Evolutionary conservation across 2,888 invertebrate genomes (phyloP).

Genomic region (Bruchidius siliquastri): DNA sequence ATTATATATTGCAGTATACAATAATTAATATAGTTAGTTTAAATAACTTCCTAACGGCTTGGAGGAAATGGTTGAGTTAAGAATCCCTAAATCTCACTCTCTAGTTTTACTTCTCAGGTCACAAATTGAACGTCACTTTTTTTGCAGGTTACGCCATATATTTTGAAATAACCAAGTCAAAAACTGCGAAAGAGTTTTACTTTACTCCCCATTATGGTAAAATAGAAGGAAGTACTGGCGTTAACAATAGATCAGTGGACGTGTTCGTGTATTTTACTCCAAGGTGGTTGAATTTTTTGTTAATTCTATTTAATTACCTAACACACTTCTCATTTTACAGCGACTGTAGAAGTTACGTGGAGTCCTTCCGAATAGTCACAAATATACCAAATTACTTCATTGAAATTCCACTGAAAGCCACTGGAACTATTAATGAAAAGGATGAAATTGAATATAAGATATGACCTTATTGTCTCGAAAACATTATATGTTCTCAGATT

Average conservation of each 20-base stretch:
- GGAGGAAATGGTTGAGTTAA: no score
- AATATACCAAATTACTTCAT: constrained; percentile 32
- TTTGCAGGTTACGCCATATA: constrained; percentile 23
- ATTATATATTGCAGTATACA: no score
- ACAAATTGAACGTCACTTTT: no score
- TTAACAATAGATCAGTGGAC: constrained; percentile 25
- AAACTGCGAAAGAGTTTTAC: constrained; percentile 19
- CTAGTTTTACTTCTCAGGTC: no score
- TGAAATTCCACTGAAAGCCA: constrained; percentile 30
- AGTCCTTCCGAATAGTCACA: constrained; percentile 28
- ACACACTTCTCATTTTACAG: constrained; percentile 20
- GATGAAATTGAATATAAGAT: constrained; percentile 24
- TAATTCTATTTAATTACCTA: constrained; percentile 1
- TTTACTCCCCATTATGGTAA: constrained; percentile 27
- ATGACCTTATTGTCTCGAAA: constrained; percentile 8
- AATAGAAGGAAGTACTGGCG: constrained; percentile 27
- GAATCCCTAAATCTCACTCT: no score
- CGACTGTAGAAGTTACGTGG: constrained; percentile 26
- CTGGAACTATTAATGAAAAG: constrained; percentile 32
- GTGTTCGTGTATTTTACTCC: constrained; percentile 33
- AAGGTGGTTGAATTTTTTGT: constrained; percentile 14
- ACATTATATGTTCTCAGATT: no score
- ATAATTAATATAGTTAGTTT: no score
- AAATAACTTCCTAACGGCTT: no score
- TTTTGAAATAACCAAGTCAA: constrained; percentile 29